phyloP scores from a whole-genome alignment of 2,113 vertebrate species.

The Vicugna pacos region DNA sequence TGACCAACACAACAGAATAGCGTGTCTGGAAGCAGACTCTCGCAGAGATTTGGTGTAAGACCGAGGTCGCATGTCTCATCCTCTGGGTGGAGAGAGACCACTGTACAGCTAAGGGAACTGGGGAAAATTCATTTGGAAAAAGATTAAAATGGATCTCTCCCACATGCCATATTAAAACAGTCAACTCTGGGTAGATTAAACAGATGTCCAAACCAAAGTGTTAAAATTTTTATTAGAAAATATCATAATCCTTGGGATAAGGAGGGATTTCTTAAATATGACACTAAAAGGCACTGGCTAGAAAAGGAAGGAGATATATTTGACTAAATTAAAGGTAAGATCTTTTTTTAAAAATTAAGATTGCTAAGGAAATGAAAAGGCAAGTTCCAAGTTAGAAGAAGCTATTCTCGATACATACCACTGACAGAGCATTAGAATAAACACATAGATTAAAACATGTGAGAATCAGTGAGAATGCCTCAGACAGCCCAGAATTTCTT shows the following conservation, averaged over 20 bases:
- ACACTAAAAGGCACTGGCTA: neutral
- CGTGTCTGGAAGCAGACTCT: neutral
- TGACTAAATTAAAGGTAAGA: neutral
- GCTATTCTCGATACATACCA: neutral
- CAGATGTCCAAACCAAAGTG: neutral
- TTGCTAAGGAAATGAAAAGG: neutral
- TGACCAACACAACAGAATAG: neutral
- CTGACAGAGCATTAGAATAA: neutral
- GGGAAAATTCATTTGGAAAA: neutral
- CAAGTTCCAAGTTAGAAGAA: neutral
- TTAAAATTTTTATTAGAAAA: neutral
- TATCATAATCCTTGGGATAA: neutral
- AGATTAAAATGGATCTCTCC: neutral
- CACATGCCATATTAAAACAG: neutral
- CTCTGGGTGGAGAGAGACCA: neutral
- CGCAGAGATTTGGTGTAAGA: rapidly evolving
- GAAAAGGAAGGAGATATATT: neutral
- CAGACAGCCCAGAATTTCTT: neutral
- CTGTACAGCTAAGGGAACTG: neutral
- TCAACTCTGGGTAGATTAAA: neutral
- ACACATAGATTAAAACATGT: neutral
- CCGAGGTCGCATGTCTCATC: rapidly evolving
- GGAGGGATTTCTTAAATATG: neutral
- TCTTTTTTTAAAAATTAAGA: neutral
- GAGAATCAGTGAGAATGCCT: neutral